Evolutionary conservation across 2,888 invertebrate species (phyloP), one percentile per base, ranked within the genome.

Genomic region (Electrophaes corylata): DNA sequence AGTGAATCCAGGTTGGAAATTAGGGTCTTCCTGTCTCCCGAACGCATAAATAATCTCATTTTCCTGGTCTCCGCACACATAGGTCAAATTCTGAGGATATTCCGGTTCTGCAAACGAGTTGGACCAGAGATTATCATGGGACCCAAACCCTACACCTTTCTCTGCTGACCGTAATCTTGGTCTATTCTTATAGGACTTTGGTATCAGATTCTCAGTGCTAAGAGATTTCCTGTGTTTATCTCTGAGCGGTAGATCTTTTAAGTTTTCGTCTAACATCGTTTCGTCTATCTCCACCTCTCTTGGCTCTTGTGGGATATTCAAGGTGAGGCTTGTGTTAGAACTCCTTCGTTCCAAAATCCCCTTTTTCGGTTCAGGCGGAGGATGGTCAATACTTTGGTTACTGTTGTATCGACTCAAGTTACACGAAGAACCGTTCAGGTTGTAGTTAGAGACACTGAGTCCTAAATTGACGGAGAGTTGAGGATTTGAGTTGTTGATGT

Each of bases 281-380:
- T 91, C 92, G 31, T 92, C 92, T 1, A 92, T 88, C 62, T 92
- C 92, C 5, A 92, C 67, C 35, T 90, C 91, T 63, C 91, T 79
- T 0, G 91, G 92, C 50, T 92, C 91, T 44, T 86, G 83, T 0
- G 86, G 84, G 35, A 92, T 86, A 57, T 92, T 92, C 0, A 97
- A 92, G 0, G 96, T 97, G 6, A 97, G 84, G 47, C 96, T 96
- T 0, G 96, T 96, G 75, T 96, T 97, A 0, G 96, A 96, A 40
- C 96, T 96, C 26, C 97, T 92, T 63, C 97, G 92, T 73, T 96
- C 95, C 45, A 96, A 79, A 46, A 96, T 91, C 11, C 96, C 95
- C 72, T 95, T 95, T 0, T 80, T 78, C 0, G 83, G 84, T 69
- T 91, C 91, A 0, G 71, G 59, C 0, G 81, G 71, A 5, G 23